Conservation (phyloP, 53 echinoderm and acorn worm genomes). For the Echinarachnius parma region DNA sequence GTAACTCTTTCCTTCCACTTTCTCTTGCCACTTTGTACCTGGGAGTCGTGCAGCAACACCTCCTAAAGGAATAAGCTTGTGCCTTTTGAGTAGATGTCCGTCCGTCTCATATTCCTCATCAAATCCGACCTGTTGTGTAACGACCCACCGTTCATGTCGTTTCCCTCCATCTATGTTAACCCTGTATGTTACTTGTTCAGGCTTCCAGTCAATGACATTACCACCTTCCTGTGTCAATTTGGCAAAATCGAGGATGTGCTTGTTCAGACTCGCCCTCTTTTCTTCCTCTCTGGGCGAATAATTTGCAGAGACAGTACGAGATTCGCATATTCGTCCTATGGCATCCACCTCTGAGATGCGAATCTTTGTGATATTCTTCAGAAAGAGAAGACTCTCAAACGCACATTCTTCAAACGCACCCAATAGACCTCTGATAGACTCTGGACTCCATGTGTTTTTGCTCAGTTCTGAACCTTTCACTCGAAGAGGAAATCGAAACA, state of each 20-base stretch:
- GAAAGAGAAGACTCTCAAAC: conserved; percentile 66
- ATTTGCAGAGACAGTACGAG: conserved; percentile 46
- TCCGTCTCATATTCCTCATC: not conserved
- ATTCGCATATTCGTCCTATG: conserved; percentile 9
- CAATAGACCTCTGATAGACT: not conserved
- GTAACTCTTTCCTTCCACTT: conserved; percentile 48
- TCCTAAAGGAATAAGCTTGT: conserved; percentile 66
- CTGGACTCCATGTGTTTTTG: conserved; percentile 3
- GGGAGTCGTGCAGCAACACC: conserved; percentile 73
- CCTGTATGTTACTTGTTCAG: conserved; percentile 8
- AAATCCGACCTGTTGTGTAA: conserved; percentile 70
- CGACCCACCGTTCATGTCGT: conserved; percentile 59
- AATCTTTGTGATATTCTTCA: conserved; percentile 71
- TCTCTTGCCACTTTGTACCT: no score
- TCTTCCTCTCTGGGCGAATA: not conserved
- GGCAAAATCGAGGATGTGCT: not conserved
- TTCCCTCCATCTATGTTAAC: conserved; percentile 7
- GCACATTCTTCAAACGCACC: conserved; percentile 40
- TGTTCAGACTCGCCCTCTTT: not conserved
- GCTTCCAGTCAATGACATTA: not conserved
- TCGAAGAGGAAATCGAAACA: conserved; percentile 86
- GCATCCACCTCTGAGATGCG: conserved; percentile 53
- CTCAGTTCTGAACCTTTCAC: conserved; percentile 46
- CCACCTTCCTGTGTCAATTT: not conserved
- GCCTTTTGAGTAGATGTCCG: not conserved